phyloP scores from a whole-genome alignment of 2,113 vertebrate species.

The Leptobrachium ailaonicum region DNA sequence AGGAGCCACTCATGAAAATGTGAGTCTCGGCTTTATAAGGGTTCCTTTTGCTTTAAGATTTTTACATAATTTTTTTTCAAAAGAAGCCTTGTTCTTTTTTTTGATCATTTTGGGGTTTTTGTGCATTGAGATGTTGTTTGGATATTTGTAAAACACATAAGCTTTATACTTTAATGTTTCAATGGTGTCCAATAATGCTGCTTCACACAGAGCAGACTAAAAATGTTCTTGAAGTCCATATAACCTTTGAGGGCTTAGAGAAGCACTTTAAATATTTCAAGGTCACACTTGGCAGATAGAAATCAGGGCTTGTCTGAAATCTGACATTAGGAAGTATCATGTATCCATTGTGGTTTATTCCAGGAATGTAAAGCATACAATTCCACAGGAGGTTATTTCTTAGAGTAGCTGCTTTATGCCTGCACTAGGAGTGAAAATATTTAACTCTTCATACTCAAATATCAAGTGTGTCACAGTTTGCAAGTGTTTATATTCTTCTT shows the following conservation, averaged over 20 bases:
- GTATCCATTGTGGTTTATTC: conserved; percentile 44
- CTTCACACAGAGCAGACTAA: not conserved
- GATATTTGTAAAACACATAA: too few species aligned
- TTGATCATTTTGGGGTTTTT: too few species aligned
- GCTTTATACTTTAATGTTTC: too few species aligned
- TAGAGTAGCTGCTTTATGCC: conserved; percentile 5
- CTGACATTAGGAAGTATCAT: conserved; percentile 46
- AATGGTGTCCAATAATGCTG: not conserved
- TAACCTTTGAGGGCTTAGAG: conserved; percentile 6
- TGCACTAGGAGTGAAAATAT: conserved; percentile 12
- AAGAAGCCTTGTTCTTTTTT: too few species aligned
- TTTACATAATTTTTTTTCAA: too few species aligned
- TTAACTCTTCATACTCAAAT: conserved; percentile 20
- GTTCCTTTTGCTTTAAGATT: too few species aligned
- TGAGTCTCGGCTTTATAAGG: too few species aligned
- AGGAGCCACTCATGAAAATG: too few species aligned
- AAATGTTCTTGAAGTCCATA: not conserved
- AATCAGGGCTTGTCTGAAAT: conserved; percentile 40
- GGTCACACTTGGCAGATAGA: conserved; percentile 42
- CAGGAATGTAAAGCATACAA: conserved; percentile 44
- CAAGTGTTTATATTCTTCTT: too few species aligned
- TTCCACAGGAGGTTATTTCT: conserved; percentile 41
- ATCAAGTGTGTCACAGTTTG: not conserved
- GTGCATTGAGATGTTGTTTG: too few species aligned
- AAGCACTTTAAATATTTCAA: conserved; percentile 34